Conservation (phyloP, 2,113 vertebrate genomes). For the Deroptyus accipitrinus region DNA sequence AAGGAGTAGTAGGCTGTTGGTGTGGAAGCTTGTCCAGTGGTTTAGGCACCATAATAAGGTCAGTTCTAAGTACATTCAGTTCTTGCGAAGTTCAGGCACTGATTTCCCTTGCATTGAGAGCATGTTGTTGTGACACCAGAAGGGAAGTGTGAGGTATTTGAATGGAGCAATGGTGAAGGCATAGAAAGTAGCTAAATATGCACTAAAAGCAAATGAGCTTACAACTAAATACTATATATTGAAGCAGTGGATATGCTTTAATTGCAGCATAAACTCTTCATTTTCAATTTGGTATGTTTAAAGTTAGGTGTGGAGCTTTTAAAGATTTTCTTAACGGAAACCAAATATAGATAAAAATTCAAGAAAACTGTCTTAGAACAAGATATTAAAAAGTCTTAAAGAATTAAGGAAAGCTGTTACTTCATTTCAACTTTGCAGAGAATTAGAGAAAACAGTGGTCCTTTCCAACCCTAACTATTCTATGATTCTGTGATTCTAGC, state of each 20-base stretch:
- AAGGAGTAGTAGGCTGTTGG: neutral
- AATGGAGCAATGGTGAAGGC: neutral
- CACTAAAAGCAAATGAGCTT: neutral
- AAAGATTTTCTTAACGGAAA: neutral
- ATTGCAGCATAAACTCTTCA: neutral
- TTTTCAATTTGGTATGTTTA: neutral
- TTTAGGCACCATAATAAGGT: neutral
- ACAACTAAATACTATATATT: neutral
- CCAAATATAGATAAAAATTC: neutral
- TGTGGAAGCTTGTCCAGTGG: neutral
- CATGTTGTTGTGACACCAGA: neutral
- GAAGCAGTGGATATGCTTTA: neutral
- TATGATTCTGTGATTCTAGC: neutral
- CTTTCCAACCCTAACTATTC: neutral
- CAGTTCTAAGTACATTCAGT: neutral
- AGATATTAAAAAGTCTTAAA: neutral
- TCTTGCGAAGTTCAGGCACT: neutral
- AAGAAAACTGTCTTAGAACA: neutral
- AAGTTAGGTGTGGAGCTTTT: neutral
- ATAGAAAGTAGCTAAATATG: neutral
- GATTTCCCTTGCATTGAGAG: neutral
- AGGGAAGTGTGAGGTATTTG: neutral
- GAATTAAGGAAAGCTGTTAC: neutral
- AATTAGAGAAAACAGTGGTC: neutral
- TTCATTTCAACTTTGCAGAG: neutral